These are phyloP conservation scores for Dryobota labecula DNA, from an alignment of 2,888 invertebrate species.

Conservation along the genomic window DNA sequence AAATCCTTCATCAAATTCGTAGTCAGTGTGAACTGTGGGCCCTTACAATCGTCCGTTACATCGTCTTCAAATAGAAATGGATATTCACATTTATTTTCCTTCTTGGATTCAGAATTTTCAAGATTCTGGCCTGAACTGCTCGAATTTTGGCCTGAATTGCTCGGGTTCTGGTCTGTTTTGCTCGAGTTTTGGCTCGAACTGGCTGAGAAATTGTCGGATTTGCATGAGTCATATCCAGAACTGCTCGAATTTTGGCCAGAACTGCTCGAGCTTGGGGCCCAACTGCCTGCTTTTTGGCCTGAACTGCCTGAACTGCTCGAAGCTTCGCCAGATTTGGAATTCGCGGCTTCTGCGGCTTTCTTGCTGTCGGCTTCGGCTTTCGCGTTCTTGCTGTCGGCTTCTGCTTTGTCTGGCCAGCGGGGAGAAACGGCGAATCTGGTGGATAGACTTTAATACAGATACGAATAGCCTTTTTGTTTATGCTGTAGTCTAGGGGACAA, in stretches of 20 bases:
- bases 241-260: not conserved
- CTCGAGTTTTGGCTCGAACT: not conserved
- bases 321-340: not conserved
- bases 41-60: constrained; percentile 60
- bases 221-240: not conserved
- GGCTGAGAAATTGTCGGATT: not conserved
- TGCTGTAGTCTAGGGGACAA: not conserved
- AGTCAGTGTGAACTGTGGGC: constrained; percentile 78
- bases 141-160: not conserved
- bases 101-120: not conserved
- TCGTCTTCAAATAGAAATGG: not conserved
- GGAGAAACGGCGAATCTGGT: constrained; percentile 53
- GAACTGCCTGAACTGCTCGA: not conserved
- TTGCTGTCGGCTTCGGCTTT: constrained; percentile 9
- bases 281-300: not conserved
- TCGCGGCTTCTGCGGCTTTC: not conserved
- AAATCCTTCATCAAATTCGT: constrained; percentile 75
- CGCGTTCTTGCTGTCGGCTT: constrained; percentile 18
- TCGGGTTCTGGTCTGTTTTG: not conserved
- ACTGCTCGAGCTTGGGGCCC: not conserved
- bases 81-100: not conserved
- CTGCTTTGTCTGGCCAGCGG: constrained; percentile 57
- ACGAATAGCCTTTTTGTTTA: not conserved
- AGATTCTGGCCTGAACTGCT: not conserved
- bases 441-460: not conserved